Percentiles rank a stretch among this genome's conserved stretches.
Evolutionary conservation across 2,797 vertebrate species (phyloP).

Genomic region (Tarsius wallacei): DNA sequence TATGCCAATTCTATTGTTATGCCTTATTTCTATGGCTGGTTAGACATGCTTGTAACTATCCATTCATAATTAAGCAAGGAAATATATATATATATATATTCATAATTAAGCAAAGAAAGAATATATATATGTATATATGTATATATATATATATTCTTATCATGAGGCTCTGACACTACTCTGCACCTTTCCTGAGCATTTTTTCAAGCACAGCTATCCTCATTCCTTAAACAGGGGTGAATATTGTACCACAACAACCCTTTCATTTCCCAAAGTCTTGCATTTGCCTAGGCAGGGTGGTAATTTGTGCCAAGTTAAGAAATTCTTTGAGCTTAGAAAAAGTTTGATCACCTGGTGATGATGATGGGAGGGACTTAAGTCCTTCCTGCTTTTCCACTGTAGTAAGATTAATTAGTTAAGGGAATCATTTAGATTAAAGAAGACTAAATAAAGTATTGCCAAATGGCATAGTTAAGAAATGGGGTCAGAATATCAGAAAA

Average conservation of each 20-base stretch:
- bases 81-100: no score
- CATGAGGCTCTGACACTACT: neutral
- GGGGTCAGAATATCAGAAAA: neutral
- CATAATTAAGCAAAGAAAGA: neutral
- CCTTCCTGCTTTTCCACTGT: neutral
- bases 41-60: neutral
- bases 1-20: neutral
- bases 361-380: neutral
- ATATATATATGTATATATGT: no score
- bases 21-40: neutral
- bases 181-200: neutral
- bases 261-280: neutral
- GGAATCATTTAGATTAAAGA: neutral
- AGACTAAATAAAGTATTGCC: neutral
- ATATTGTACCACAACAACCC: neutral
- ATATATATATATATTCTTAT: neutral
- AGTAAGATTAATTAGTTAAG: neutral
- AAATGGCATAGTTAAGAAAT: neutral
- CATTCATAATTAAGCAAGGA: neutral
- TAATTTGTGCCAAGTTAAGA: neutral
- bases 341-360: neutral
- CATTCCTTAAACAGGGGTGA: neutral
- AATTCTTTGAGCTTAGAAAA: constrained; percentile 43
- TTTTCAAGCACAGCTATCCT: neutral
- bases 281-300: constrained; percentile 8